Evolutionary conservation across 2,888 invertebrate species (phyloP).

Genomic region (Tetanocera ferruginea): DNA sequence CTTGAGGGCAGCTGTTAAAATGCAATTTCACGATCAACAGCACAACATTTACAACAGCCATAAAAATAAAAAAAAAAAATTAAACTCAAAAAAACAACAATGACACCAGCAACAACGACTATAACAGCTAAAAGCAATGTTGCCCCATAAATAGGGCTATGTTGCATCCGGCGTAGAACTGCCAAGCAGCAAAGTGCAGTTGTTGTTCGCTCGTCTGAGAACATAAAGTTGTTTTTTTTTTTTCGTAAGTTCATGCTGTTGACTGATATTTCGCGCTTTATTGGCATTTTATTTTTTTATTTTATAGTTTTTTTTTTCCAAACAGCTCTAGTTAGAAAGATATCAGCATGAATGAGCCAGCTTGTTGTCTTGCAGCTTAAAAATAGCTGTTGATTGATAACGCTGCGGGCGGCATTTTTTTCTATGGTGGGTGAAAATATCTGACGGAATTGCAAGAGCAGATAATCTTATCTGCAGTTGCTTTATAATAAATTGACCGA

Average conservation of each 20-base stretch:
- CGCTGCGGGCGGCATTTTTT: conserved; percentile 57
- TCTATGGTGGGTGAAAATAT: background rate
- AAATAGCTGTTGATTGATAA: conserved; percentile 55
- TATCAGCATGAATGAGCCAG: conserved; percentile 15
- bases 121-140: background rate
- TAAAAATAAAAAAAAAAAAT: background rate
- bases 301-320: background rate
- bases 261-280: conserved; percentile 37
- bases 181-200: conserved; percentile 5
- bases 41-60: conserved; percentile 9
- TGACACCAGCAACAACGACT: background rate
- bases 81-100: background rate
- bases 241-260: conserved; percentile 6
- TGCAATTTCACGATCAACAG: conserved; percentile 34
- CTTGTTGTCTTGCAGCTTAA: background rate
- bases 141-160: conserved; percentile 2
- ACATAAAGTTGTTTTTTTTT: background rate
- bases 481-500: too few relatives aligned
- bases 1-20: conserved; percentile 35
- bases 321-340: background rate
- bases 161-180: conserved; percentile 1
- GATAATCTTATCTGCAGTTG: background rate
- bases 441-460: background rate
- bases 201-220: background rate
- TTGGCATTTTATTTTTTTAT: conserved; percentile 27